Evolutionary conservation across 2,797 vertebrate species (phyloP).

Genomic region (Serranus cabrilla): DNA sequence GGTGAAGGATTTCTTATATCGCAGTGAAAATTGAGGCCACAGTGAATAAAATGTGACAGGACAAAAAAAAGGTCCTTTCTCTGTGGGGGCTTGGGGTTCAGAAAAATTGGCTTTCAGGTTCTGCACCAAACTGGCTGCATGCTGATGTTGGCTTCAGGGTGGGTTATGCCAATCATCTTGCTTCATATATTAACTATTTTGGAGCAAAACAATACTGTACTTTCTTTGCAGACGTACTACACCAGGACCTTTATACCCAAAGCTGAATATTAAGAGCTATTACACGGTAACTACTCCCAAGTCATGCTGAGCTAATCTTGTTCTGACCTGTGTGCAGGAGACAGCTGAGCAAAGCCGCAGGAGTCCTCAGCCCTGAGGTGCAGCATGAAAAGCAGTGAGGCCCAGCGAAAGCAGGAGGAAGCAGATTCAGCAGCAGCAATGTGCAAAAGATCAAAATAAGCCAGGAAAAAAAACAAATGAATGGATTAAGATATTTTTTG

Average conservation of each 20-base stretch:
- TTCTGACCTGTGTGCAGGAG: conserved; percentile 85
- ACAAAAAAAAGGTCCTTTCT: too few species aligned
- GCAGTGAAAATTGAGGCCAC: too few species aligned
- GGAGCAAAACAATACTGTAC: neutral
- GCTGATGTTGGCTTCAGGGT: neutral
- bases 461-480: too few species aligned
- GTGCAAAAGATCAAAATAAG: neutral
- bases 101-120: neutral
- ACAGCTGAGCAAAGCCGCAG: conserved; percentile 79
- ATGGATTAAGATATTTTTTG: too few species aligned
- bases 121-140: neutral
- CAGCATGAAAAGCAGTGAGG: conserved; percentile 59
- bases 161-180: neutral
- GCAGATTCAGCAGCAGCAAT: conserved; percentile 41
- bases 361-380: conserved; percentile 79
- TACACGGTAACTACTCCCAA: neutral
- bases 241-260: neutral
- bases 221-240: neutral
- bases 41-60: too few species aligned
- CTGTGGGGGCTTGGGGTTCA: too few species aligned
- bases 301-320: conserved; percentile 14
- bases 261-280: conserved; percentile 4
- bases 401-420: conserved; percentile 40
- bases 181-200: neutral
- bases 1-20: too few species aligned